These are phyloP conservation scores for Clarias magur DNA, from an alignment of 2,113 vertebrate genomes.

Conservation along the genomic window DNA sequence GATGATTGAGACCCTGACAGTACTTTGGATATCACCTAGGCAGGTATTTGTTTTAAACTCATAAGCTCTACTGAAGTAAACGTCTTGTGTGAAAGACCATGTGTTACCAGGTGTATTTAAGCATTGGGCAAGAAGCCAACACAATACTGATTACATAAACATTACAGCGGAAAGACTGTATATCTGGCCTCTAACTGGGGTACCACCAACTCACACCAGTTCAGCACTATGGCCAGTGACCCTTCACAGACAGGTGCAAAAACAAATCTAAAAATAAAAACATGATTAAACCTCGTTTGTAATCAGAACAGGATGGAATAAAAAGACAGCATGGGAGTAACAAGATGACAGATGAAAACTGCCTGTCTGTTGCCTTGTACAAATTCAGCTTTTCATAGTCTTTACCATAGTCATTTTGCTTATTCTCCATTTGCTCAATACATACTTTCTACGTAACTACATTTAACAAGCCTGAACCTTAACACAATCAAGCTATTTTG, in stretches of 20 bases:
- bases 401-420: not conserved
- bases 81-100: not conserved
- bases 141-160: not conserved
- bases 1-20: not conserved
- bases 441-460: not conserved
- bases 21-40: not conserved
- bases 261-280: not conserved
- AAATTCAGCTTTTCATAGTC: not conserved
- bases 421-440: not conserved
- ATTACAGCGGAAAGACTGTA: not conserved
- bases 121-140: not conserved
- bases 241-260: not conserved
- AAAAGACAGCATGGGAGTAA: not conserved
- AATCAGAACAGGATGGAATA: not conserved
- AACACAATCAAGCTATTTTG: not conserved
- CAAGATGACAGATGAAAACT: not conserved
- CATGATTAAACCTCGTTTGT: not conserved
- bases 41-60: not conserved
- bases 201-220: not conserved
- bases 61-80: not conserved
- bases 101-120: not conserved
- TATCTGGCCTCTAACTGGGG: not conserved
- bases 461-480: too few relatives aligned
- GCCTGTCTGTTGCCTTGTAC: not conserved
- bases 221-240: not conserved